A percentile compares a stretch with the other conserved stretches of the same genome.
Conservation (phyloP, 2,113 vertebrate genomes). For the Oostethus manadensis region DNA sequence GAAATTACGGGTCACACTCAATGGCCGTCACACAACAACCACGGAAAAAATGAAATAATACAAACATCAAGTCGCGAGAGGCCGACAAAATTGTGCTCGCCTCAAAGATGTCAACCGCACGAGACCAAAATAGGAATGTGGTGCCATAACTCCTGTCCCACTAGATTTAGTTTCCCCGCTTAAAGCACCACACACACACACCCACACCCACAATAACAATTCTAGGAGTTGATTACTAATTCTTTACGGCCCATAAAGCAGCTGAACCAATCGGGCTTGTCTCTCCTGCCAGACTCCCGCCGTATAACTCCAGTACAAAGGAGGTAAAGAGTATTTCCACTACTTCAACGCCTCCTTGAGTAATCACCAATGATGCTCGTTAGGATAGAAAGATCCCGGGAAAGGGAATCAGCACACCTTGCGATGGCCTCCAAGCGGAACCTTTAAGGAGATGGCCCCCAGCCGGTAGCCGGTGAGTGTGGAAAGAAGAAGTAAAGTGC, state of each 20-base stretch:
- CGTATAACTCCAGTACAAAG: slow-evolving; percentile 15
- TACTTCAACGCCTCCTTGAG: slow-evolving; percentile 6
- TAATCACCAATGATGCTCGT: slow-evolving; percentile 19
- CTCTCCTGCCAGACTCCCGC: slow-evolving; percentile 8
- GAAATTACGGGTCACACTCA: slow-evolving; percentile 26
- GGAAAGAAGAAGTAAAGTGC: too few species aligned
- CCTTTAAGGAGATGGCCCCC: slow-evolving; percentile 33
- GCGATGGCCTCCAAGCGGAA: not conserved
- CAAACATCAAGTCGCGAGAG: slow-evolving; percentile 53
- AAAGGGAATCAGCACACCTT: slow-evolving; percentile 2
- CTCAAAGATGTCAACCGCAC: slow-evolving; percentile 42
- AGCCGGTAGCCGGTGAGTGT: slow-evolving; percentile 44
- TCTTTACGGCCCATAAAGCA: slow-evolving; percentile 23
- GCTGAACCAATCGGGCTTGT: slow-evolving; percentile 28
- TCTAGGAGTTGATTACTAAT: slow-evolving; percentile 34
- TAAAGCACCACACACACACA: not conserved
- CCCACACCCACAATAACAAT: slow-evolving; percentile 26
- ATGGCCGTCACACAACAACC: slow-evolving; percentile 24
- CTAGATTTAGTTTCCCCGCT: slow-evolving; percentile 16
- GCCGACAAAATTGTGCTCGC: slow-evolving; percentile 31
- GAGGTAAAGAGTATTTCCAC: not conserved
- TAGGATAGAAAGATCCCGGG: slow-evolving; percentile 4
- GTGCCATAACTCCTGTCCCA: slow-evolving; percentile 22
- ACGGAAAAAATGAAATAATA: slow-evolving; percentile 32
- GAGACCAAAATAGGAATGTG: slow-evolving; percentile 31